Evolutionary conservation across 2,113 vertebrate species (phyloP).

Genomic region (Xiphophorus hellerii): DNA sequence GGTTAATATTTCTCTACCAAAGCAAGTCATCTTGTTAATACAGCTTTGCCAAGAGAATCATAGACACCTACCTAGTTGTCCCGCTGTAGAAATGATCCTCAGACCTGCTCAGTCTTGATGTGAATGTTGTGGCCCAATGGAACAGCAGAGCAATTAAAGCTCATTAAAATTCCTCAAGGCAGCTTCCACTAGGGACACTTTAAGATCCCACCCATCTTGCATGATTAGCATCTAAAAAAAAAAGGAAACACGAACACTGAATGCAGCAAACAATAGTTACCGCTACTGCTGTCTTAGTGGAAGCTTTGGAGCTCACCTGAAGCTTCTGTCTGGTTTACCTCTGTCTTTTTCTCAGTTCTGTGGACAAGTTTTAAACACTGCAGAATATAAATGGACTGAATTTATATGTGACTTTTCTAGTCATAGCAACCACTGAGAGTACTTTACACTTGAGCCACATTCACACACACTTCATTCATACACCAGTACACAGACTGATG

Average conservation of each 20-base stretch:
- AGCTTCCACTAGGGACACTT: conserved; percentile 35
- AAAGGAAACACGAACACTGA: not conserved
- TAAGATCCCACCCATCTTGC: conserved; percentile 59
- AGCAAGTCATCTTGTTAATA: not conserved
- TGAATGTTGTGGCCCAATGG: conserved; percentile 27
- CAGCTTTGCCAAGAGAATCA: not conserved
- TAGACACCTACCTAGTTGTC: conserved; percentile 47
- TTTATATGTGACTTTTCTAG: no score
- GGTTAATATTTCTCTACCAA: not conserved
- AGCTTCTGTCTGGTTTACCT: no score
- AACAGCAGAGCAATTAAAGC: conserved; percentile 53
- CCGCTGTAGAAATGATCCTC: conserved; percentile 9
- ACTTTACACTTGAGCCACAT: no score
- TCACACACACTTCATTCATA: no score
- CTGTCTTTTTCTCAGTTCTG: no score
- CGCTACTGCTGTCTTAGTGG: not conserved
- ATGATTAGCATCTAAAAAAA: not conserved
- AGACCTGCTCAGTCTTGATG: conserved; percentile 11
- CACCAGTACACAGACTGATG: no score
- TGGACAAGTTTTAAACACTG: no score
- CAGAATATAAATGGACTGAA: no score
- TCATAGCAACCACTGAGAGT: no score
- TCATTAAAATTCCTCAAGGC: conserved; percentile 65
- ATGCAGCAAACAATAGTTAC: not conserved
- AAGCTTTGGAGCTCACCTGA: no score